Evolutionary conservation across 2,888 invertebrate genomes (phyloP), one percentile per base, ranked within the genome.

Genomic region (Geophilus truncorum): DNA sequence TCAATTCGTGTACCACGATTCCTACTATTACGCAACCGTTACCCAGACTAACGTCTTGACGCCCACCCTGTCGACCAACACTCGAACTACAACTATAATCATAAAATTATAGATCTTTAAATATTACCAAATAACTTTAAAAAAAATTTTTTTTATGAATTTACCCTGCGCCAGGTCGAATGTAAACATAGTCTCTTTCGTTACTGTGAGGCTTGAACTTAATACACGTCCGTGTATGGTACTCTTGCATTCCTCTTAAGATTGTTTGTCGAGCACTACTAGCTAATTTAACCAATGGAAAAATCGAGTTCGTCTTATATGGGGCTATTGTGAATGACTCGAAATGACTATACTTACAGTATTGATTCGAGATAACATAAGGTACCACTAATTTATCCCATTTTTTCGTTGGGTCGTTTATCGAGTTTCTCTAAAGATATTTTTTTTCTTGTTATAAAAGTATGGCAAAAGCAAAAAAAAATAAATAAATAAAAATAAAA

Each of bases 1-100:
- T 87, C 34, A 89, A 84, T 84, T 89, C 89, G 83, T 89, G 89
- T 81, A 88, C 85, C 32, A 88, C 87, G 79, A 87, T 86, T 0
- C 70, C 70, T 1, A 4, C 1, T 15, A 70, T 28, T 10, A 70
- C 10, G n/a, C 70, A 70, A 2, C 70, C 70, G 0, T 23, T 70
- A 5, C 70, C 70, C 4, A 70, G n/a, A 70, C n/a, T 70, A 1
- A 70, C 70, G 3, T 28, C 70, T 25, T 70, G 70, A 15, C n/a
- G 10, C 5, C 70, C 70, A 10, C 12, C 23, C 28, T 70, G 70
- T 10, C 70, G 70, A 12, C 70, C 70, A 25, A 70, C 70, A 12
- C 88, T 88, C 28, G 86, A 84, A 78, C 85, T 86, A 84, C 87
- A 86, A 82, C 89, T 88, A n/a, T n/a, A n/a, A n/a, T n/a, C n/a